A percentile compares a stretch with the other conserved stretches of the same genome.
Conservation (phyloP, 1,140 invertebrate genomes). For the Ceratina australensis region DNA sequence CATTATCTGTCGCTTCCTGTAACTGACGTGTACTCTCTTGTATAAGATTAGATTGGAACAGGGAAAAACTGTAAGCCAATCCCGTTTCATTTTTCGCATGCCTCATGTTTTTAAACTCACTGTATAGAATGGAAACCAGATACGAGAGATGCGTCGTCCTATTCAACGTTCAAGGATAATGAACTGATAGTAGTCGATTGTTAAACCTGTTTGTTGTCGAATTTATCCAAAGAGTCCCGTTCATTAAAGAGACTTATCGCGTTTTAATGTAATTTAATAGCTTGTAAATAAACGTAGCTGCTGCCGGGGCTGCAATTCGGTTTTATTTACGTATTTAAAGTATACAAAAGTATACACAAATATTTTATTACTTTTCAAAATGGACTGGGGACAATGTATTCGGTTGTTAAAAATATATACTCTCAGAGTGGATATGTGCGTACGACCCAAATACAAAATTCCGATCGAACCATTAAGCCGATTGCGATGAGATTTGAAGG, state of each 20-base stretch:
- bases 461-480: constrained; percentile 42
- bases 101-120: not conserved
- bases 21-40: not conserved
- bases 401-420: constrained; percentile 7
- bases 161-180: not conserved
- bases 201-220: not conserved
- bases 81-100: not conserved
- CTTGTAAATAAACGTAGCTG: not conserved
- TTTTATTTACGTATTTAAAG: constrained; percentile 8
- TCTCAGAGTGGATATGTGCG: not conserved
- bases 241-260: too few species aligned
- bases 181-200: not conserved
- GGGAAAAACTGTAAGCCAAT: not conserved
- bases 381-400: not conserved
- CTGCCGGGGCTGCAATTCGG: not conserved
- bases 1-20: not conserved
- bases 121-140: not conserved
- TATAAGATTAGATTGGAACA: not conserved
- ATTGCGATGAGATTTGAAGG: constrained; percentile 34
- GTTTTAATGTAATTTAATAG: not conserved
- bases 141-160: not conserved
- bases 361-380: constrained; percentile 3
- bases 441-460: constrained; percentile 34
- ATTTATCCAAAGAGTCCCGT: not conserved
- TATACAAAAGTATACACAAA: not conserved